Conservation (phyloP, 2,113 vertebrate genomes). For the Hystrix cristata region DNA sequence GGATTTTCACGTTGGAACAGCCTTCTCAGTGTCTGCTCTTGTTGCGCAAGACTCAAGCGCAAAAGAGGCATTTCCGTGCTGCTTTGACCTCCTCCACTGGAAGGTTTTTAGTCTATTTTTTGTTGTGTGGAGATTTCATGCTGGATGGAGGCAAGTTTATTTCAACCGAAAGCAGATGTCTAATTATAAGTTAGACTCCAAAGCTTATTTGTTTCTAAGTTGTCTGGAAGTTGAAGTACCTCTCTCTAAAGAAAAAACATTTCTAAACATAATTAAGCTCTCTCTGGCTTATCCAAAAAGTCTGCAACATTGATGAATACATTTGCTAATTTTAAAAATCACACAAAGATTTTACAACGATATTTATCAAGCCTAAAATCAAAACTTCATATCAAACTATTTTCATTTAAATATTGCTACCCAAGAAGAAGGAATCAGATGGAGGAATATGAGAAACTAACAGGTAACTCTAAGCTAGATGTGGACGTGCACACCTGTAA, state of each 20-base stretch:
- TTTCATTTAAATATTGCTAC: conserved; percentile 25
- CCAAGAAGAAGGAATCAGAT: background rate
- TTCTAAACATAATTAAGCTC: background rate
- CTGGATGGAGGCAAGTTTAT: conserved; percentile 42
- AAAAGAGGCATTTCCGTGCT: background rate
- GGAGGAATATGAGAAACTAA: background rate
- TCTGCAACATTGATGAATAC: background rate
- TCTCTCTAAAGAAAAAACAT: background rate
- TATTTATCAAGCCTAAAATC: conserved; percentile 19
- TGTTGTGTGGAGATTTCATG: conserved; percentile 37
- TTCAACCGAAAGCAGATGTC: conserved; percentile 56
- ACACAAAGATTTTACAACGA: background rate
- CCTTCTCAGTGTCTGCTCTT: conserved; percentile 5
- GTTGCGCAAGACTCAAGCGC: background rate
- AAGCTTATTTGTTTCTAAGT: conserved; percentile 51
- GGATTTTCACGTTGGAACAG: background rate
- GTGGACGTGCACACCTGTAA: background rate
- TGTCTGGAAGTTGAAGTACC: conserved; percentile 58
- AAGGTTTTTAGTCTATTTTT: conserved; percentile 29
- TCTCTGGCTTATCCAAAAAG: background rate
- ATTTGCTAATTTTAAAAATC: conserved; percentile 1
- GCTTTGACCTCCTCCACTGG: background rate
- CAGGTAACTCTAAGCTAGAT: background rate
- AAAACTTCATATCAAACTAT: conserved; percentile 3
- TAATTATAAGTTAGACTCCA: conserved; percentile 42